Base-by-base conservation (phyloP, 1,140 invertebrate species). In the Trachymyrmex cornetzi region DNA sequence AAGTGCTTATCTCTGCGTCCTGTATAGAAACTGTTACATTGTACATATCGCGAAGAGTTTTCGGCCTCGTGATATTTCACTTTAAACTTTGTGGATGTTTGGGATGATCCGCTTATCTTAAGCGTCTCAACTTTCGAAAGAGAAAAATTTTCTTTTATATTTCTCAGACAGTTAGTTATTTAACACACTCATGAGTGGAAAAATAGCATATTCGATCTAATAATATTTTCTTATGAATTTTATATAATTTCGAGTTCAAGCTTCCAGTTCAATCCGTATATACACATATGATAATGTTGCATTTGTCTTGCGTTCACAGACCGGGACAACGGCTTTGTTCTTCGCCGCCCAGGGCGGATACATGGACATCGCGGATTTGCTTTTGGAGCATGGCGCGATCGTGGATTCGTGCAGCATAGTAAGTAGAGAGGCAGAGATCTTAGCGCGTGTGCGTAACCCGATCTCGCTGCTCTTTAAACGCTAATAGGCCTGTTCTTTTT, bases 321-420 rank as follows among this genome's bases (percentile, higher is more conserved):
- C 98, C 66, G 98, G 98, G 89, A 99, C 98, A 48, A 98, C 98
- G 79, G 97, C 98, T 4, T 95, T 99, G 87, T 99, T 99, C 95
- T 99, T 99, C 95, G 98, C 98, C 66, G 97, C 98, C 11, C 98
- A 99, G 95, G 97, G 97, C 86, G 98, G 98, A 4, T 98, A 97
- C 95, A 94, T 98, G 84, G 98, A 99, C 91, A 97, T 99, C 55
- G 97, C 98, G 6, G 95, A 96, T 67, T 94, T 97, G 77, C 95
- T 99, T 86, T 94, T 99, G 57, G 97, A 98, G 81, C 96, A 97
- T 91, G 97, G 97, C 9, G 98, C 98, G 2, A 95, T 96, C 77
- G 97, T 98, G 38, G 97, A 99, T 94, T 97, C 97, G 3, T 96
- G 97, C 2, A 98, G 98, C 91, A 97, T 97, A 95, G 98, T 98